Conservation (phyloP, 2,888 invertebrate genomes). For the Polydrusus tereticollis region DNA sequence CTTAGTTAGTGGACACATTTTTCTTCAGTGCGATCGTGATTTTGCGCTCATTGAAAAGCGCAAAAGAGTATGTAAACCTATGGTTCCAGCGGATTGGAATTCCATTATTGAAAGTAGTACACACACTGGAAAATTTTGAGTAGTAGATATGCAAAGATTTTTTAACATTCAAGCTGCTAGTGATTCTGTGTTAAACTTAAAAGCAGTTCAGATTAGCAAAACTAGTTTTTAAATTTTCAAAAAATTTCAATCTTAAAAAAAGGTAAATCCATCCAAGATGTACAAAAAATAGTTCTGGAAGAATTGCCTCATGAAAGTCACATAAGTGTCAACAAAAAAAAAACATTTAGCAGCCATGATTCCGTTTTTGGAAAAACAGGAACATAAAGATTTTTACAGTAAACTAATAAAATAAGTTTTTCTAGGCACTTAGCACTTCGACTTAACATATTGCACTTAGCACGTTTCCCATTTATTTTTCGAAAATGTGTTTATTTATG, state of each 20-base stretch:
- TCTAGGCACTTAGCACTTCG: neutral
- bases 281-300: too few relatives aligned
- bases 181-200: constrained; percentile 7
- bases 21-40: neutral
- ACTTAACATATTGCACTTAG: neutral
- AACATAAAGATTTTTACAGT: too few relatives aligned
- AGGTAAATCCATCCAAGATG: too few relatives aligned
- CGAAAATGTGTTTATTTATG: neutral
- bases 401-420: too few relatives aligned
- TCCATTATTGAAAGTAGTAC: constrained; percentile 3
- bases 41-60: too few relatives aligned
- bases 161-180: neutral
- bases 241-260: constrained; percentile 15
- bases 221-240: constrained; percentile 12
- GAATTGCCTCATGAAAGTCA: too few relatives aligned
- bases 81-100: too few relatives aligned
- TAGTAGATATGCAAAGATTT: constrained; percentile 9
- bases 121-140: constrained; percentile 1
- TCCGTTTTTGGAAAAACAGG: too few relatives aligned
- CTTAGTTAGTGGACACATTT: neutral
- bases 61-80: too few relatives aligned
- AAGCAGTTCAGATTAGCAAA: constrained; percentile 1
- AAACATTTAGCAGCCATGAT: too few relatives aligned
- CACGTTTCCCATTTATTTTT: neutral
- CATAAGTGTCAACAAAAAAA: too few relatives aligned